These are phyloP conservation scores for Lepus europaeus DNA, from an alignment of 2,113 vertebrate species.

Conservation along the genomic window DNA sequence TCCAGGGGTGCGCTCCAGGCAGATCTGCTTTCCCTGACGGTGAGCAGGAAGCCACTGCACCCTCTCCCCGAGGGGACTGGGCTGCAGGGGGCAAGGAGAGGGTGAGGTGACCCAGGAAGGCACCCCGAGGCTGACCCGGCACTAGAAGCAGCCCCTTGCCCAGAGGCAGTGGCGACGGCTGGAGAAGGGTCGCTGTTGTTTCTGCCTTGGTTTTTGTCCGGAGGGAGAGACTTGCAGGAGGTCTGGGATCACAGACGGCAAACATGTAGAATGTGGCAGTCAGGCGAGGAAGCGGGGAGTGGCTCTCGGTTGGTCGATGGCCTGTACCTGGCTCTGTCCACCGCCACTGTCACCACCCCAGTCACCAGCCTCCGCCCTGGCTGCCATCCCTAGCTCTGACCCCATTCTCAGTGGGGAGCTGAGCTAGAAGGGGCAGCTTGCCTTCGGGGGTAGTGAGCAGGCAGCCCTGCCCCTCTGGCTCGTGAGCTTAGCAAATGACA, in stretches of 20 bases:
- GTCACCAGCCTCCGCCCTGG: neutral
- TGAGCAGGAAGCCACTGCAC: neutral
- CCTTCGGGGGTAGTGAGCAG: neutral
- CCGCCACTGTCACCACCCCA: neutral
- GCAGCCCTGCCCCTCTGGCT: slow-evolving; percentile 34
- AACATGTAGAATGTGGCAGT: slow-evolving; percentile 66
- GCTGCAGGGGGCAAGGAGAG: neutral
- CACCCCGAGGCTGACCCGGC: neutral
- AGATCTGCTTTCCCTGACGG: neutral
- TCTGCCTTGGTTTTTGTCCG: neutral
- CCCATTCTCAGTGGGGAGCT: neutral
- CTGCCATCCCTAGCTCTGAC: neutral
- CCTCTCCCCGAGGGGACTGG: neutral
- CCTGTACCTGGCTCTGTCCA: neutral
- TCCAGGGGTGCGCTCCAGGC: neutral
- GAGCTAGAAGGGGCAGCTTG: neutral
- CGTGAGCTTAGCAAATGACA: slow-evolving; percentile 55
- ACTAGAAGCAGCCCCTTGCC: neutral
- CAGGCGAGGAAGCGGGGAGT: neutral
- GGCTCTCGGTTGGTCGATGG: neutral
- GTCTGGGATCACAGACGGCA: slow-evolving; percentile 34
- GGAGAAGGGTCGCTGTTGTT: neutral
- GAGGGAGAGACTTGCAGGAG: neutral
- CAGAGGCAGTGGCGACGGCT: neutral
- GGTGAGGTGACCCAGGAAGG: neutral